Percentiles rank a stretch among this genome's conserved stretches.
phyloP scores from a whole-genome alignment of 2,113 vertebrate genomes.

The Cottus gobio region DNA sequence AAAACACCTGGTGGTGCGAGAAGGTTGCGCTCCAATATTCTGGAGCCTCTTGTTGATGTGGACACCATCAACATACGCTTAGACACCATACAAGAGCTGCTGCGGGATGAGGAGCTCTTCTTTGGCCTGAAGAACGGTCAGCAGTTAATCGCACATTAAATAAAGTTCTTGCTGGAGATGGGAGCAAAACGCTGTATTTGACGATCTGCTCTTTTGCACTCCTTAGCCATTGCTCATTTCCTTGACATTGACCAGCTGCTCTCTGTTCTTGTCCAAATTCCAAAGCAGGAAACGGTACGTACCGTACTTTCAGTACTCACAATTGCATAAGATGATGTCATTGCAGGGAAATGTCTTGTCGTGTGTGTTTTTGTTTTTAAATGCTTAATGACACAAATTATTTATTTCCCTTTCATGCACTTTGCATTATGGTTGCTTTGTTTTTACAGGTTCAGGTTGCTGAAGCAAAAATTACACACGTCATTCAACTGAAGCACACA shows the following conservation, averaged over 20 bases:
- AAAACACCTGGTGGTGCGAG: conserved; percentile 94
- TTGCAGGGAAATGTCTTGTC: not conserved
- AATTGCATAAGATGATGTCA: not conserved
- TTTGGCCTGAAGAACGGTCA: conserved; percentile 92
- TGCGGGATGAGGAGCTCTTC: conserved; percentile 93
- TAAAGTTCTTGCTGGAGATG: not conserved
- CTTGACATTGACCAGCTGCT: conserved; percentile 96
- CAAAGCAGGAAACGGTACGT: conserved; percentile 94
- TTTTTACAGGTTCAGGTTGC: conserved; percentile 88
- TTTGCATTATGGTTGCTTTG: not conserved
- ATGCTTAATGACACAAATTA: not conserved
- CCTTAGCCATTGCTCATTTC: conserved; percentile 92
- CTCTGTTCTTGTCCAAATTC: conserved; percentile 94
- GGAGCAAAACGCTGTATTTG: not conserved
- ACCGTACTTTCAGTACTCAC: not conserved
- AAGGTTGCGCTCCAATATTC: conserved; percentile 93
- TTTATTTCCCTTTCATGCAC: not conserved
- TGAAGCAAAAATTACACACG: conserved; percentile 95
- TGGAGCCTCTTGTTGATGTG: conserved; percentile 91
- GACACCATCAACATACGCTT: conserved; percentile 92
- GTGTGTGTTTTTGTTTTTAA: not conserved
- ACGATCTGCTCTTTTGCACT: conserved; percentile 59
- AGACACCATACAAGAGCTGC: conserved; percentile 92
- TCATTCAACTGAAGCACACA: conserved; percentile 96
- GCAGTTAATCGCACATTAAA: not conserved